Conservation (phyloP, 2,113 vertebrate species). For the Malurus cyaneus region DNA sequence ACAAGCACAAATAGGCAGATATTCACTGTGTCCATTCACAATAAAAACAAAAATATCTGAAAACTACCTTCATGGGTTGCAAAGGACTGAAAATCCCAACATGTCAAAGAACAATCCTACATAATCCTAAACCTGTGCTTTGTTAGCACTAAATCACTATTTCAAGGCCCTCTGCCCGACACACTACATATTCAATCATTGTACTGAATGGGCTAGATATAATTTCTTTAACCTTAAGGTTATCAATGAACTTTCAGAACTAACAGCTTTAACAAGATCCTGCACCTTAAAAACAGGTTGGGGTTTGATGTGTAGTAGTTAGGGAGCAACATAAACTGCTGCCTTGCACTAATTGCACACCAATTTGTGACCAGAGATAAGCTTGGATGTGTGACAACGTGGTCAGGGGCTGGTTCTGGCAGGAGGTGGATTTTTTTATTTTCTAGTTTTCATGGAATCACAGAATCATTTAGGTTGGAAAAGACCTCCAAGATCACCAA, state of each 20-base stretch:
- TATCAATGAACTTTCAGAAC: background rate
- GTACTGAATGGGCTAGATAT: background rate
- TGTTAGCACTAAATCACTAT: background rate
- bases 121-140: background rate
- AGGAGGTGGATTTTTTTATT: background rate
- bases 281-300: background rate
- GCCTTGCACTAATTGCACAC: background rate
- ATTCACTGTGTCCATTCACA: background rate
- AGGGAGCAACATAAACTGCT: background rate
- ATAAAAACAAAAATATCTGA: background rate
- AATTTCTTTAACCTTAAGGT: background rate
- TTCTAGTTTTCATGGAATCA: background rate
- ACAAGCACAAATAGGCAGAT: background rate
- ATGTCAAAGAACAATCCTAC: background rate
- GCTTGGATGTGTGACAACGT: background rate
- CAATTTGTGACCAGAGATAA: background rate
- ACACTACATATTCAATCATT: background rate
- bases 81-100: background rate
- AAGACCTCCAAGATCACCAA: background rate
- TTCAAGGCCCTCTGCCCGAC: background rate
- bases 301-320: background rate
- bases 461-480: background rate
- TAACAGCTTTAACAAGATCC: background rate
- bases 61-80: background rate
- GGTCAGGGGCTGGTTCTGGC: background rate